Evolutionary conservation across 2,888 invertebrate genomes (phyloP).

Genomic region (Tenodera sinensis): DNA sequence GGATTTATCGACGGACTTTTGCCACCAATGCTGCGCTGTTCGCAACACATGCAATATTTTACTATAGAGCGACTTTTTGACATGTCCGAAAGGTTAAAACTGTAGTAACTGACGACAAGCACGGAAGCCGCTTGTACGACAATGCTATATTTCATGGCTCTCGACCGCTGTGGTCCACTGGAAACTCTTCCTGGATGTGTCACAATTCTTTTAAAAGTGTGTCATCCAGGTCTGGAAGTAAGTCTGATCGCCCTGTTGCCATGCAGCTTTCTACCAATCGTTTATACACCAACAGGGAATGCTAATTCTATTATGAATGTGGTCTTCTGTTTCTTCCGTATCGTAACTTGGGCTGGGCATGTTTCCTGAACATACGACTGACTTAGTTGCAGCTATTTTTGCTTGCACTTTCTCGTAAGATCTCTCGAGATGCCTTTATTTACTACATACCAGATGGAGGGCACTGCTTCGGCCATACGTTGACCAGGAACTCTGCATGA

Average conservation of each 20-base stretch:
- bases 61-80: not conserved
- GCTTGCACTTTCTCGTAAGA: no score
- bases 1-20: not conserved
- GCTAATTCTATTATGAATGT: no score
- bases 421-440: no score
- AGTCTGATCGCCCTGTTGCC: not conserved
- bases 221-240: not conserved
- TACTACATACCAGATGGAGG: no score
- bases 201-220: not conserved
- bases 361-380: no score
- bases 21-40: not conserved
- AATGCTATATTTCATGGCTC: not conserved
- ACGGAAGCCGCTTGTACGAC: not conserved
- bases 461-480: no score
- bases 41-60: not conserved
- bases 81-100: not conserved
- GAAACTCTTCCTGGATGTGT: not conserved
- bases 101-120: not conserved
- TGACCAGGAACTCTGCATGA: no score
- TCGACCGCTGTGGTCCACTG: not conserved
- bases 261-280: not conserved
- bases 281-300: not conserved
- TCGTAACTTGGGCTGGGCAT: no score
- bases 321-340: no score
- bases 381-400: no score